These are phyloP conservation scores for Actinostola sp. DNA, from an alignment of 92 coral and sea anemone genomes.

Conservation along the genomic window DNA sequence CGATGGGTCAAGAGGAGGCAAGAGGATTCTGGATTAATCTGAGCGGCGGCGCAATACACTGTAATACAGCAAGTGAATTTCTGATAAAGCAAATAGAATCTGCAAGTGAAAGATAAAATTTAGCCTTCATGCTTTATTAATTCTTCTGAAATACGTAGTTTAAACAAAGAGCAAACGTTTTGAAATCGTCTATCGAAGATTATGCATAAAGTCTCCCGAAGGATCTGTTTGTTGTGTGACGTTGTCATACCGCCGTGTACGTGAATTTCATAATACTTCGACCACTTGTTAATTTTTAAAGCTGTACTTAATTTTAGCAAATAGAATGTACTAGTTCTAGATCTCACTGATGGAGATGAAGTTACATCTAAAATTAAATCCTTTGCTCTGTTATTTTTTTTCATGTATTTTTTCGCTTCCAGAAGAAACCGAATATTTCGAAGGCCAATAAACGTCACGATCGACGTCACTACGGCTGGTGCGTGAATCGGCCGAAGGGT, in stretches of 20 bases:
- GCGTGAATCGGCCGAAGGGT: too few relatives aligned
- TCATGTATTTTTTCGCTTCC: too few relatives aligned
- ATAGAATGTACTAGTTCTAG: too few relatives aligned
- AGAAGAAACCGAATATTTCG: too few relatives aligned
- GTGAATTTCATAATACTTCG: background rate
- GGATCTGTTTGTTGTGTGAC: conserved; percentile 31
- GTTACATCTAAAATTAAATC: too few relatives aligned
- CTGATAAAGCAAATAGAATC: background rate
- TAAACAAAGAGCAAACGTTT: too few relatives aligned
- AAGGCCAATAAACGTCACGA: too few relatives aligned
- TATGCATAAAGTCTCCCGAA: background rate
- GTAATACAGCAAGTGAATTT: background rate
- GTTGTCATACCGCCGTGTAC: conserved; percentile 12
- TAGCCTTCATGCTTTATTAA: background rate
- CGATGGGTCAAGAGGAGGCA: background rate
- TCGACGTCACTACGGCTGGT: too few relatives aligned
- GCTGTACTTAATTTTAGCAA: background rate
- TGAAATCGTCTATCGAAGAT: background rate
- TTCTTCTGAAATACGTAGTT: background rate
- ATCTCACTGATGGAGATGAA: too few relatives aligned
- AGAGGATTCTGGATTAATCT: background rate
- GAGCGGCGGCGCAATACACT: too few relatives aligned
- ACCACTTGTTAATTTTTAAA: conserved; percentile 1
- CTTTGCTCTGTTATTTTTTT: too few relatives aligned
- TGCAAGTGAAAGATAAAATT: too few relatives aligned